These are phyloP conservation scores for Hypena proboscidalis DNA, from an alignment of 2,888 invertebrate species.

Conservation along the genomic window DNA sequence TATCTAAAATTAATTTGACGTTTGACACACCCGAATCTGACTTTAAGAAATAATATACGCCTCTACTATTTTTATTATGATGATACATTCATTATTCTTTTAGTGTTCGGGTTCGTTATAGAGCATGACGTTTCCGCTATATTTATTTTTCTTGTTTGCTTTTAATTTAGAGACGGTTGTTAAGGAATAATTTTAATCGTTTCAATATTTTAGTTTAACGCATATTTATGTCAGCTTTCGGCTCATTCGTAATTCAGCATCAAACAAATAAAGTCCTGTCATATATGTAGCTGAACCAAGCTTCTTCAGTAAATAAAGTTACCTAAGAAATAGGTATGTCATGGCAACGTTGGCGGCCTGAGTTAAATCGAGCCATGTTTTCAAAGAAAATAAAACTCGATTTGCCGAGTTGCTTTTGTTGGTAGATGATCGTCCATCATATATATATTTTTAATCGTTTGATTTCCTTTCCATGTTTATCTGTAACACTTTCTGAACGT, in stretches of 20 bases:
- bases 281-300: slow-evolving; percentile 5
- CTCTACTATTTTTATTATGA: not conserved
- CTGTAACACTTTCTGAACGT: slow-evolving; percentile 26
- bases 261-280: too few relatives aligned
- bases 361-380: slow-evolving; percentile 21
- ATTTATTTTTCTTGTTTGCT: slow-evolving; percentile 11
- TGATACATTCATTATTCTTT: slow-evolving; percentile 1
- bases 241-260: too few relatives aligned
- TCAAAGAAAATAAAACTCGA: slow-evolving; percentile 44
- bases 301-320: slow-evolving; percentile 27
- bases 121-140: slow-evolving; percentile 14
- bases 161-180: slow-evolving; percentile 6
- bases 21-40: slow-evolving; percentile 11
- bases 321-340: slow-evolving; percentile 45
- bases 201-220: slow-evolving; percentile 1
- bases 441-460: slow-evolving; percentile 44
- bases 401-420: slow-evolving; percentile 22
- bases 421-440: slow-evolving; percentile 41
- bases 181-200: slow-evolving; percentile 5
- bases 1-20: slow-evolving; percentile 1
- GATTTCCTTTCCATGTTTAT: slow-evolving; percentile 44
- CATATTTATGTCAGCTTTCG: too few relatives aligned
- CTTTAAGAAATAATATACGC: not conserved
- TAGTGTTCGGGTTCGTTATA: slow-evolving; percentile 3
- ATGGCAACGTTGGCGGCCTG: slow-evolving; percentile 19